These are phyloP conservation scores for Zosterops hypoxanthus DNA, from an alignment of 2,113 vertebrate genomes.

Conservation along the genomic window DNA sequence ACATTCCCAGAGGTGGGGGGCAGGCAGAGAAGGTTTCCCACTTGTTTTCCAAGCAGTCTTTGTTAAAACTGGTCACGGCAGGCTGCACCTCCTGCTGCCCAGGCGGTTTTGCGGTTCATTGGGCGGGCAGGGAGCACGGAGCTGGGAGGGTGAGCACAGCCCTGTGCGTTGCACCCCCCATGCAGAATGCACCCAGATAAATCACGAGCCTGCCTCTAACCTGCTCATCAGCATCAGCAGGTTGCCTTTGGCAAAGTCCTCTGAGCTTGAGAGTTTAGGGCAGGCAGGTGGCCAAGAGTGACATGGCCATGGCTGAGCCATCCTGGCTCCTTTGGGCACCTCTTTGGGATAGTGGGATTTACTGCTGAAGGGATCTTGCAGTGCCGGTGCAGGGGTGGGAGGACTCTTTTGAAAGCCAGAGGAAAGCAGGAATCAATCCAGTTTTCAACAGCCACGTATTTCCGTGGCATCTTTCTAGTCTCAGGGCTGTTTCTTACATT, in stretches of 20 bases:
- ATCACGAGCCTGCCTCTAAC: background rate
- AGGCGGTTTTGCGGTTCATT: background rate
- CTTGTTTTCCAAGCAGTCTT: background rate
- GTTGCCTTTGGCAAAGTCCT: background rate
- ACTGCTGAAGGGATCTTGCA: background rate
- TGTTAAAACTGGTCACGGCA: background rate
- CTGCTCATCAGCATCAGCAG: background rate
- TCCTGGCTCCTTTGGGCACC: background rate
- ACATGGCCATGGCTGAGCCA: background rate
- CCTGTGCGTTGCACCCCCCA: background rate
- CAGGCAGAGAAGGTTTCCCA: background rate
- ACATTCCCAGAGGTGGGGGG: background rate
- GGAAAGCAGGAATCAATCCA: background rate
- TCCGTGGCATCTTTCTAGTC: background rate
- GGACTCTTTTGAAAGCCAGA: background rate
- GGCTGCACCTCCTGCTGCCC: background rate
- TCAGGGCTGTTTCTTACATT: background rate
- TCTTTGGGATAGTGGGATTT: background rate
- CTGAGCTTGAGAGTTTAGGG: background rate
- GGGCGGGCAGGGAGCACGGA: rapidly evolving
- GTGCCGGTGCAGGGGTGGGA: background rate
- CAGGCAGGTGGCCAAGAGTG: background rate
- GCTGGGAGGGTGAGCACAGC: background rate
- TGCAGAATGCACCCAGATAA: background rate
- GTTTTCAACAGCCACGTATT: background rate